Percentiles rank a stretch among this genome's conserved stretches.
These are phyloP conservation scores for Rhinolophus sinicus DNA, from an alignment of 2,113 vertebrate species.

Conservation along the genomic window DNA sequence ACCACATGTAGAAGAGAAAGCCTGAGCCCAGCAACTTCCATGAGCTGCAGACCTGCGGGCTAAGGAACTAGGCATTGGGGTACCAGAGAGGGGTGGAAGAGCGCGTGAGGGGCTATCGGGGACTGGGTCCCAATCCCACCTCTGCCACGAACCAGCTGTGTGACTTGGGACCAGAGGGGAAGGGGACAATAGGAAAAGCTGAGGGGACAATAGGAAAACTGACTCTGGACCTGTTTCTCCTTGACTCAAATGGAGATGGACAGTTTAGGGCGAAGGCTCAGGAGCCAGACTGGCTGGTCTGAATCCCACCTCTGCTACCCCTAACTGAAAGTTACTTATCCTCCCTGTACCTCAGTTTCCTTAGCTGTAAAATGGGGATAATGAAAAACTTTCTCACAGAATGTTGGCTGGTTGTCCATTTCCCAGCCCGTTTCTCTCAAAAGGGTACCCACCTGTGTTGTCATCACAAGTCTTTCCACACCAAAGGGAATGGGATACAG, in stretches of 20 bases:
- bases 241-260: not conserved
- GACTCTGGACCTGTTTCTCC: not conserved
- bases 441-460: not conserved
- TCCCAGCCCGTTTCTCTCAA: not conserved
- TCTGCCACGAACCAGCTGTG: not conserved
- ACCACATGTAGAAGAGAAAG: conserved; percentile 79
- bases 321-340: no score
- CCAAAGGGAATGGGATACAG: not conserved
- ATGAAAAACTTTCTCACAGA: not conserved
- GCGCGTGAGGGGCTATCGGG: fast-evolving
- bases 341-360: not conserved
- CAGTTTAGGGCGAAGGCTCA: not conserved
- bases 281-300: no score
- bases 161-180: not conserved
- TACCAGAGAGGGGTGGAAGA: no score
- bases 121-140: not conserved
- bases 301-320: not conserved
- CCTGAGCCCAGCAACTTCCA: not conserved
- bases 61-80: not conserved
- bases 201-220: no score
- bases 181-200: no score
- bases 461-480: not conserved
- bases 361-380: not conserved
- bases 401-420: not conserved
- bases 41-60: fast-evolving